Base-by-base conservation (phyloP, 2,797 vertebrate genomes). In the Intellagama lesueurii region DNA sequence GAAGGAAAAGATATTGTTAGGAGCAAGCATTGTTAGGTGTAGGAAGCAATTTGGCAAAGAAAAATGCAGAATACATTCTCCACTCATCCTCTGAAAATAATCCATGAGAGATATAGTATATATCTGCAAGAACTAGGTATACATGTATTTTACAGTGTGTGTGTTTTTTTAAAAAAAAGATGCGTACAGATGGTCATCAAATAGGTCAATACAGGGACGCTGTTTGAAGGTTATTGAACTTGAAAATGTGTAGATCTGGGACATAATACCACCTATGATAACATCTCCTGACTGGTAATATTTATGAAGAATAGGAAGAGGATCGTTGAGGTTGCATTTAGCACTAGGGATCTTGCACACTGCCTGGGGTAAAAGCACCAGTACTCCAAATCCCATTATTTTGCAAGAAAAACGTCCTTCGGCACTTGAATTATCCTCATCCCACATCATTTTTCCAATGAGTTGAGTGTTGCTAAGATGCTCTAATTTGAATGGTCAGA, bases 231-330 rank as follows among this genome's bases (percentile, higher is more conserved):
- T 19, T 32, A 32, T 52, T 8, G 7, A 24, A 16, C 30, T 69
- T 24, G 22, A 49, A n/a, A 35, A 4, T 3, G 22, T 4, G 22
- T 49, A 69, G 11, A 49, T 69, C 19, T 87, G 85, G 4, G 85
- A 79, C 3, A 87, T 68, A 32, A 79, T 28, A 5, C 75, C 64
- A 69, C 40, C 85, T 68, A 87, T 49, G 9, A 87, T 49, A 17
- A 87, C 6, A 9, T 87, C 85, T 69, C 85, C 85, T 4, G 85
- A 6, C 30, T 87, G 40, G 26, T 87, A 52, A 66, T 79, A 87
- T 22, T 87, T 68, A 75, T 87, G 76, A 49, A 6, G 60, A 26
- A 86, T 66, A 44, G 73, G 84, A 64, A 76, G 84, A 19, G 52
- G 72, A 3, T 77, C 28, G 11, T 14, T 44, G 35, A 44, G 14